Base-by-base conservation (phyloP, 2,888 invertebrate species). In the Sepiola atlantica region DNA sequence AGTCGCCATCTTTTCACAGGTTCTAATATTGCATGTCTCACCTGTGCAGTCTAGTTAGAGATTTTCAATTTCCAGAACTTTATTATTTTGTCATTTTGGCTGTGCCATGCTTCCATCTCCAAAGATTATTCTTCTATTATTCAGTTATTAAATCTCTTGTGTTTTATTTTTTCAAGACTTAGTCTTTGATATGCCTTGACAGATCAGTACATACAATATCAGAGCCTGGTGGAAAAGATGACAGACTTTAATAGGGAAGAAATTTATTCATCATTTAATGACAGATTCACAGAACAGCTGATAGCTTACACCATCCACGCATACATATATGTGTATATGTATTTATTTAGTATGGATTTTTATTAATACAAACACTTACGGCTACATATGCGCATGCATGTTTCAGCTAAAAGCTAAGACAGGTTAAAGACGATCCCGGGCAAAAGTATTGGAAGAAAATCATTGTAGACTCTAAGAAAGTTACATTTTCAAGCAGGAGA, bases 141-240 rank as follows among this genome's bases (percentile, higher is more conserved):
- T 45, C 45, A 45, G 45, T 14, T 4, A 32, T 77, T 77, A 77
- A 77, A 77, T 77, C 77, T 77, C 77, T 77, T 77, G 77, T n/a
- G 77, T 77, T 77, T n/a, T 77, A 77, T 77, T 77, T 77, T 77
- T 77, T 77, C 77, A 77, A 77, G 77, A 77, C 77, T n/a, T 77
- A 16, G 77, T 77, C 77, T 77, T 77, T 77, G 77, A 77, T 77
- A 77, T 77, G 77, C 77, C 77, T 77, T 77, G 77, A 77, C 77
- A 77, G 77, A n/a, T 77, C 32, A 77, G 77, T 77, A 18, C 77
- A 16, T 77, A 77, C 32, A 77, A 32, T 77, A 77, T 77, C 77
- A 77, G 77, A 77, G 77, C 77, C 77, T 77, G 45, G 45, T 32
- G 32, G 77, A 77, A 77, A 32, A 77, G 77, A 77, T 16, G 77